Conservation (phyloP, 2,797 vertebrate species). For the Huso huso region DNA sequence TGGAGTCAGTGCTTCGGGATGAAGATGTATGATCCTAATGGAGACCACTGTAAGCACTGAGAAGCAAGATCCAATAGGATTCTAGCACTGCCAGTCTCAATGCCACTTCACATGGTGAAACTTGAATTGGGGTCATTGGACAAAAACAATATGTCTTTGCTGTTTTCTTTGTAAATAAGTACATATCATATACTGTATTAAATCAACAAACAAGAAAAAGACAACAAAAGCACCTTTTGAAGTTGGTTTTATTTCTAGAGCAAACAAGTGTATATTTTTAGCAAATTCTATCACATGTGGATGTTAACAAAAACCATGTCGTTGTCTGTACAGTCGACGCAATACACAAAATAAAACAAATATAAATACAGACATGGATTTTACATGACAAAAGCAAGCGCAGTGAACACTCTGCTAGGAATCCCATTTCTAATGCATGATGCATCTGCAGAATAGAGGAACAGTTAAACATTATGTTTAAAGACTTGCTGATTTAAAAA, state of each 20-base stretch:
- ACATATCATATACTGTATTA: background rate
- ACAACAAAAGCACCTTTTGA: conserved; percentile 27
- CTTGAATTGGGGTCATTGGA: too few species aligned
- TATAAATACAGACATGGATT: conserved; percentile 89
- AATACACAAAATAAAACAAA: conserved; percentile 76
- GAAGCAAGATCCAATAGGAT: too few species aligned
- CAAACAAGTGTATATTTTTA: conserved; percentile 77
- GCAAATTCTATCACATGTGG: conserved; percentile 87
- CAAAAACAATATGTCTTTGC: too few species aligned
- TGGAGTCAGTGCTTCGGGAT: too few species aligned
- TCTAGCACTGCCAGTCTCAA: too few species aligned
- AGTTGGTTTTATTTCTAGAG: conserved; percentile 77
- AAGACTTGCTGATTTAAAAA: conserved; percentile 49
- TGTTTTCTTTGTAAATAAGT: too few species aligned
- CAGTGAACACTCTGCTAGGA: conserved; percentile 62
- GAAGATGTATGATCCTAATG: too few species aligned
- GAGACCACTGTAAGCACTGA: too few species aligned
- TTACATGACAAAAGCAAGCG: conserved; percentile 72
- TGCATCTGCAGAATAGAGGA: conserved; percentile 19
- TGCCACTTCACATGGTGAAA: too few species aligned
- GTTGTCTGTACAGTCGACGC: conserved; percentile 81
- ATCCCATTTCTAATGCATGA: conserved; percentile 48
- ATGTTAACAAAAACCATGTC: conserved; percentile 72
- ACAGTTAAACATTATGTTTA: conserved; percentile 45
- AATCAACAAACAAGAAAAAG: conserved; percentile 17